A percentile compares a stretch with the other conserved stretches of the same genome.
Conservation (phyloP, 2,888 invertebrate genomes). For the Amphimallon solstitiale region DNA sequence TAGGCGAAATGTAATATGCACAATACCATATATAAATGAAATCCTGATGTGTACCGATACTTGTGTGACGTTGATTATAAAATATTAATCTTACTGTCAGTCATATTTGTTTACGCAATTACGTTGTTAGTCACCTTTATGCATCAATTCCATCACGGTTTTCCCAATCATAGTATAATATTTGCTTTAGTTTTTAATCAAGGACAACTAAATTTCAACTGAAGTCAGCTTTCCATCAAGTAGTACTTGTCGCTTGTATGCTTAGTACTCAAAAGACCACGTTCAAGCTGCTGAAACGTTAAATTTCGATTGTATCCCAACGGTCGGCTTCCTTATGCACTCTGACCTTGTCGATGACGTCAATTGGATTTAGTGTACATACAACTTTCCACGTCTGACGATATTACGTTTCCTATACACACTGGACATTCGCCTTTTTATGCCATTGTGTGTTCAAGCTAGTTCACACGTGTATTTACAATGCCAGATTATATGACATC, state of each 20-base stretch:
- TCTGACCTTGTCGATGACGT: slow-evolving; percentile 17
- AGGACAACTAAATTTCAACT: too few species aligned
- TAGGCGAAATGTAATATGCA: neutral
- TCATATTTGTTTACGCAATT: too few species aligned
- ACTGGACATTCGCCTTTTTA: neutral
- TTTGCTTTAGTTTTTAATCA: too few species aligned
- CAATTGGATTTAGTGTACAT: slow-evolving; percentile 11
- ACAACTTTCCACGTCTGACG: neutral
- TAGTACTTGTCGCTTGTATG: too few species aligned
- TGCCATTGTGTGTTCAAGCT: neutral
- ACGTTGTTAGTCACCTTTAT: too few species aligned
- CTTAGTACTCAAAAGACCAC: neutral
- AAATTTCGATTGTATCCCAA: slow-evolving; percentile 5
- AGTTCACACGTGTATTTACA: slow-evolving; percentile 3
- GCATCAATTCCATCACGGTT: too few species aligned
- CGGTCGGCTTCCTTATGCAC: slow-evolving; percentile 3
- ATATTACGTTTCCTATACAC: slow-evolving; percentile 12
- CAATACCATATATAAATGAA: slow-evolving; percentile 12
- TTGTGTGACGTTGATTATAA: neutral
- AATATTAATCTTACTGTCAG: neutral
- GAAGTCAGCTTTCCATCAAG: too few species aligned
- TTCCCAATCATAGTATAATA: too few species aligned
- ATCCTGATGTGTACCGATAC: neutral
- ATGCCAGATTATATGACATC: neutral
- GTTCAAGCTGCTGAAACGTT: neutral